Percentiles rank a stretch among this genome's conserved stretches.
Evolutionary conservation across 2,888 invertebrate species (phyloP).

Genomic region (Cyaniris semiargus): DNA sequence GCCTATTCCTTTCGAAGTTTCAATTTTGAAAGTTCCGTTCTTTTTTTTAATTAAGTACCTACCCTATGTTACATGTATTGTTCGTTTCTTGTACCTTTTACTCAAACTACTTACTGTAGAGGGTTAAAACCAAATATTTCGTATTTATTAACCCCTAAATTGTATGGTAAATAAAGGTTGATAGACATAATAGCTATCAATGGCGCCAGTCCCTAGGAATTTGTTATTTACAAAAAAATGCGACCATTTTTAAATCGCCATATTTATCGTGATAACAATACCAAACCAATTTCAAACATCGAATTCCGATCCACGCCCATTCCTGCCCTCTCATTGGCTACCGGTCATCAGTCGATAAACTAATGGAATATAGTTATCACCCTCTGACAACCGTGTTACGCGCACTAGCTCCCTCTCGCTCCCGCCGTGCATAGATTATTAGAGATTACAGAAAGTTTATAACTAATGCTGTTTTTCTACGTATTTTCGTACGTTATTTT

Average conservation of each 20-base stretch:
- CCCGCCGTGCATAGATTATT: slow-evolving; percentile 56
- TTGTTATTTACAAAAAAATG: slow-evolving; percentile 21
- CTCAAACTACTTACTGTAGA: no score
- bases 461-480: slow-evolving; percentile 72
- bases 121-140: no score
- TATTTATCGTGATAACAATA: slow-evolving; percentile 44
- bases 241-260: slow-evolving; percentile 41
- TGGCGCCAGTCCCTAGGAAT: slow-evolving; percentile 18
- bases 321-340: slow-evolving; percentile 68
- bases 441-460: slow-evolving; percentile 68
- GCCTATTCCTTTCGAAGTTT: no score
- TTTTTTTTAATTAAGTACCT: no score
- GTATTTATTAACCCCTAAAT: neutral
- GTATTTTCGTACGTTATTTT: slow-evolving; percentile 59
- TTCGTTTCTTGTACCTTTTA: no score
- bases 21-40: no score
- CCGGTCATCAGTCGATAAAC: slow-evolving; percentile 54
- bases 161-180: neutral
- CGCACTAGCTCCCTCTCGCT: slow-evolving; percentile 51
- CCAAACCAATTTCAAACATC: slow-evolving; percentile 55
- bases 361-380: slow-evolving; percentile 55
- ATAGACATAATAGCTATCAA: neutral
- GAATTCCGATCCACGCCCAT: slow-evolving; percentile 60
- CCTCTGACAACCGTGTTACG: slow-evolving; percentile 48
- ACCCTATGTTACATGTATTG: no score